phyloP scores from a whole-genome alignment of 2,797 vertebrate species.

The Pseudomugil gertrudae region DNA sequence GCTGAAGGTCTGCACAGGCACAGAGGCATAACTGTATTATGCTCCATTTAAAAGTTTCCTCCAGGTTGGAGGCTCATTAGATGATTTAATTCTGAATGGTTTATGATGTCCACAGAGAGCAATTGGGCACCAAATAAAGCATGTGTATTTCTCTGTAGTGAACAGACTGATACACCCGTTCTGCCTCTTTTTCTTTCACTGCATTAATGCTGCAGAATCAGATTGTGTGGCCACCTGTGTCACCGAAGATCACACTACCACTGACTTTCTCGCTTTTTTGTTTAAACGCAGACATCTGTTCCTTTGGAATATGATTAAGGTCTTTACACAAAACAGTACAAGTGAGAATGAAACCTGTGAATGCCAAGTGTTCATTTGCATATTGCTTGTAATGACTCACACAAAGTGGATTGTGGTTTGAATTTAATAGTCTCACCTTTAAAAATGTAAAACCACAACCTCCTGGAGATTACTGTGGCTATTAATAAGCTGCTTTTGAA shows the following conservation, averaged over 20 bases:
- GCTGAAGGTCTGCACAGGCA: conserved; percentile 55
- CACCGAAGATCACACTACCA: conserved; percentile 28
- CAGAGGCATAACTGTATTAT: conserved; percentile 33
- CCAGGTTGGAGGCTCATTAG: conserved; percentile 48
- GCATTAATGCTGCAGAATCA: conserved; percentile 19
- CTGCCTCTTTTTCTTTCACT: conserved; percentile 10
- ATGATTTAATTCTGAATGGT: conserved; percentile 56
- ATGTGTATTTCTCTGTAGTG: conserved; percentile 20
- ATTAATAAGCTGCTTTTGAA: conserved; percentile 28
- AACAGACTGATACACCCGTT: conserved; percentile 32
- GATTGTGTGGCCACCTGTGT: conserved; percentile 33
- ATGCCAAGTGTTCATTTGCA: conserved; percentile 42
- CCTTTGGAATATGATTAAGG: conserved; percentile 37
- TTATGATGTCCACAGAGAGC: conserved; percentile 48
- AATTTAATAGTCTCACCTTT: conserved; percentile 22
- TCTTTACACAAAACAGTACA: conserved; percentile 44
- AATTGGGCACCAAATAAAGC: conserved; percentile 14
- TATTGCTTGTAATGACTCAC: conserved; percentile 40
- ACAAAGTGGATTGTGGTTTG: conserved; percentile 11
- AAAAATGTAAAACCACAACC: conserved; percentile 5
- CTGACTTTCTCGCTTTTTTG: conserved; percentile 31
- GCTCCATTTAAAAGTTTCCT: conserved; percentile 56
- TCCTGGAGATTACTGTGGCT: conserved; percentile 9
- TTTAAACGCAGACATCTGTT: conserved; percentile 49
- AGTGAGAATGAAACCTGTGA: conserved; percentile 37